These are phyloP conservation scores for Arctocebus calabarensis DNA, from an alignment of 2,797 vertebrate species.

Conservation along the genomic window DNA sequence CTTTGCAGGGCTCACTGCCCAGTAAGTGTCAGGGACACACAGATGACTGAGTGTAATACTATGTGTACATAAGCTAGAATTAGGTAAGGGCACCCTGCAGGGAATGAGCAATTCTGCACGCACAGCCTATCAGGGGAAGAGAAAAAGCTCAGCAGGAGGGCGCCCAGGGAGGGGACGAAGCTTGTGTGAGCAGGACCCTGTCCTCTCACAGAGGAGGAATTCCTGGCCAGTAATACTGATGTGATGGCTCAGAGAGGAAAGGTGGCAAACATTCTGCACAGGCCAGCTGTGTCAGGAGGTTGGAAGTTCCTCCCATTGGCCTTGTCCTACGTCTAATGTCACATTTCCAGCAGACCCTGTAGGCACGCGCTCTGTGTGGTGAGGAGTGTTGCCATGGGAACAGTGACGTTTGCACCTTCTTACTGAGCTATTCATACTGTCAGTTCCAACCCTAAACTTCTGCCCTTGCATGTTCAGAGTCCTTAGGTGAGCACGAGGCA, in stretches of 20 bases:
- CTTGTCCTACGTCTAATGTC: neutral
- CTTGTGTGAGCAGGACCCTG: neutral
- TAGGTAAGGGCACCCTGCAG: neutral
- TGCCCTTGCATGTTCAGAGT: neutral
- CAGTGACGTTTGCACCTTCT: neutral
- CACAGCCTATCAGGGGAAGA: neutral
- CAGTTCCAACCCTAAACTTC: neutral
- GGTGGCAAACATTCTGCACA: neutral
- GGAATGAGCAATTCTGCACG: neutral
- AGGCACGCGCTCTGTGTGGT: neutral
- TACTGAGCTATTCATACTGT: neutral
- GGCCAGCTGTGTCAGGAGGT: neutral
- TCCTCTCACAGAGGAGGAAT: neutral
- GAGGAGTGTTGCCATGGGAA: constrained; percentile 50
- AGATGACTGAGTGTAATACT: neutral
- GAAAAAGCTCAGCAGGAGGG: neutral
- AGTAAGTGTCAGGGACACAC: neutral
- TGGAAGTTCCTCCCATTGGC: neutral
- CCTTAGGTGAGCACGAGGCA: neutral
- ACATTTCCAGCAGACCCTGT: neutral
- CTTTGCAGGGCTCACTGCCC: neutral
- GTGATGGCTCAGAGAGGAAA: neutral
- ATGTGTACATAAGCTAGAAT: neutral
- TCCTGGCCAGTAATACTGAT: neutral
- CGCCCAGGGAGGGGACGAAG: neutral